Conservation (phyloP, 2,113 vertebrate species). For the Carassius gibelio region DNA sequence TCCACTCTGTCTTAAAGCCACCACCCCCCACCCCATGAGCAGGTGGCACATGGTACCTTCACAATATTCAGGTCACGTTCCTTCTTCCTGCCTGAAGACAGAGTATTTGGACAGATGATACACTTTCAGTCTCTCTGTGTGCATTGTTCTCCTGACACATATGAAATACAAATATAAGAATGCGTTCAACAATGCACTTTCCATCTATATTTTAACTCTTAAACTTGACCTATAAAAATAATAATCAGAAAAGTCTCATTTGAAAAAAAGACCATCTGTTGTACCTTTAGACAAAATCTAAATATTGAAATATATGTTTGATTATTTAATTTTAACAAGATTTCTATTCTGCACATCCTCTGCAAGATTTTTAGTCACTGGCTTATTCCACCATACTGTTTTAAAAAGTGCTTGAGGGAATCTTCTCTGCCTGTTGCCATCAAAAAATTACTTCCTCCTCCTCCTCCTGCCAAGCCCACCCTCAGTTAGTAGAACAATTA, state of each 20-base stretch:
- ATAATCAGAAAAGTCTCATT: too few relatives aligned
- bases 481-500: slow-evolving; percentile 3
- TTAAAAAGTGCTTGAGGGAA: not conserved
- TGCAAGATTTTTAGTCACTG: not conserved
- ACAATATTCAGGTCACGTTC: slow-evolving; percentile 54
- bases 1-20: slow-evolving; percentile 28
- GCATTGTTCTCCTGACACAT: not conserved
- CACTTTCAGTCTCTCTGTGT: slow-evolving; percentile 26
- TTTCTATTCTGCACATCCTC: too few relatives aligned
- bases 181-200: not conserved
- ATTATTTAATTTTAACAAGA: too few relatives aligned
- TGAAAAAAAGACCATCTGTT: too few relatives aligned
- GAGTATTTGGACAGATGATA: slow-evolving; percentile 44
- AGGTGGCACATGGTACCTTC: slow-evolving; percentile 44
- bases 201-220: not conserved
- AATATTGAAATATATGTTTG: too few relatives aligned
- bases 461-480: slow-evolving; percentile 12
- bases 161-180: not conserved
- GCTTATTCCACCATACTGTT: slow-evolving; percentile 3
- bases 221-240: too few relatives aligned
- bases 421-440: slow-evolving; percentile 28
- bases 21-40: not conserved
- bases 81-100: slow-evolving; percentile 46
- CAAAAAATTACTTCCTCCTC: not conserved
- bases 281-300: not conserved